A percentile compares a stretch with the other conserved stretches of the same genome.
Evolutionary conservation across 1,140 invertebrate species (phyloP).

Genomic region (Caenorhabditis inopinata): DNA sequence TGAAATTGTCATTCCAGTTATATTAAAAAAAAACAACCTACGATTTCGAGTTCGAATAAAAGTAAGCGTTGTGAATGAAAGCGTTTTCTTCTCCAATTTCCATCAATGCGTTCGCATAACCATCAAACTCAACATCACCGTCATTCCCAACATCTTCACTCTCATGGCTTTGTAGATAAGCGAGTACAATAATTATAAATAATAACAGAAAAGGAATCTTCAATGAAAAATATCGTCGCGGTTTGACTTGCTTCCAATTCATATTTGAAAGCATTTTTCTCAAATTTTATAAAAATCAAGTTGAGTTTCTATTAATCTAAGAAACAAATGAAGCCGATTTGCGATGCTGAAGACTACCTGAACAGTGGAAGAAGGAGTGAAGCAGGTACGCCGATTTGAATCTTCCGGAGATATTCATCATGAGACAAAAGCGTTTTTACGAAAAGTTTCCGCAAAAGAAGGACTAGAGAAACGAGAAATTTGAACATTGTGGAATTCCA

Average conservation of each 20-base stretch:
- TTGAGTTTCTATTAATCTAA: too few species aligned
- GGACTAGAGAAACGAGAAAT: neutral
- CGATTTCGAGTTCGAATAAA: neutral
- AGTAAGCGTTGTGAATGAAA: neutral
- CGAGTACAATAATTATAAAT: neutral
- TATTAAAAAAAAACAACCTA: neutral
- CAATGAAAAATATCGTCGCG: too few species aligned
- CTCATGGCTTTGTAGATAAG: neutral
- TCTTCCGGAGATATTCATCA: neutral
- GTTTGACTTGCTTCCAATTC: too few species aligned
- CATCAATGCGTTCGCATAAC: neutral
- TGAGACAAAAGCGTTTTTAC: neutral
- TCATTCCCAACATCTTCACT: too few species aligned
- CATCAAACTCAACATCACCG: neutral
- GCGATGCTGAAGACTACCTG: neutral
- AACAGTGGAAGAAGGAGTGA: neutral
- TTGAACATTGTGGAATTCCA: too few species aligned
- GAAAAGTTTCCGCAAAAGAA: neutral
- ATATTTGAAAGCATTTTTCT: too few species aligned
- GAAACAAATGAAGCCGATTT: neutral
- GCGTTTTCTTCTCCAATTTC: constrained; percentile 11
- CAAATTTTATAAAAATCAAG: too few species aligned
- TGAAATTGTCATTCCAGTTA: neutral
- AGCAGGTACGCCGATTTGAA: constrained; percentile 8
- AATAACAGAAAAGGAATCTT: neutral